Evolutionary conservation across 2,888 invertebrate genomes (phyloP), one percentile per base, ranked within the genome.

Genomic region (Eupithecia centaureata): DNA sequence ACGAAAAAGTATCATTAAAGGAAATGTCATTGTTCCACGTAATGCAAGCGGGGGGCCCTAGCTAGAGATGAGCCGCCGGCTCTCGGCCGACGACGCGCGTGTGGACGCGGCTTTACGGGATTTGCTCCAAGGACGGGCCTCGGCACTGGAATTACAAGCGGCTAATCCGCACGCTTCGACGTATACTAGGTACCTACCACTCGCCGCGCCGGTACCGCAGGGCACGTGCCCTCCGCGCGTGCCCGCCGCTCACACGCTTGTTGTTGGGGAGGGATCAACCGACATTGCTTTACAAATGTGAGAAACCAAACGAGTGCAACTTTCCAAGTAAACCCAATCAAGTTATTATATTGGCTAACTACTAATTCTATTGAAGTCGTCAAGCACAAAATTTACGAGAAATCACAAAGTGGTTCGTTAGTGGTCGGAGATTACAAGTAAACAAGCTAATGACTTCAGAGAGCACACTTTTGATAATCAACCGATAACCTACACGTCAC

Each of bases 81-180:
- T 57, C 35, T 57, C 57, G 28, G 30, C 32, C 32, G n/a, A 8
- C 22, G 61, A 8, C 54, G 67, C 71, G 47, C 65, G 65, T 71
- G 68, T 68, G 61, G 42, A 66, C 64, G 60, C 33, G 51, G 66
- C 65, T 61, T 66, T 62, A 61, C 25, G 7, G 68, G 69, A 68
- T 72, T 71, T 68, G 61, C 62, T 67, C 51, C 58, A 35, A 65
- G 64, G 54, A 61, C 68, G 60, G 54, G 61, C 68, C 67, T 64
- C 38, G 58, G 22, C 66, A 67, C 57, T 65, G 61, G 67, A 67
- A 62, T 69, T 72, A 67, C 52, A 52, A 28, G 13, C 30, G 54
- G 27, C 30, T 57, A 57, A 57, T 57, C 56, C 32, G 12, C 13
- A 18, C 27, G 56, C 30, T 57, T 32, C 57, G 5, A 18, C 57